Base-by-base conservation (phyloP, 2,113 vertebrate genomes). In the Petromus typicus region DNA sequence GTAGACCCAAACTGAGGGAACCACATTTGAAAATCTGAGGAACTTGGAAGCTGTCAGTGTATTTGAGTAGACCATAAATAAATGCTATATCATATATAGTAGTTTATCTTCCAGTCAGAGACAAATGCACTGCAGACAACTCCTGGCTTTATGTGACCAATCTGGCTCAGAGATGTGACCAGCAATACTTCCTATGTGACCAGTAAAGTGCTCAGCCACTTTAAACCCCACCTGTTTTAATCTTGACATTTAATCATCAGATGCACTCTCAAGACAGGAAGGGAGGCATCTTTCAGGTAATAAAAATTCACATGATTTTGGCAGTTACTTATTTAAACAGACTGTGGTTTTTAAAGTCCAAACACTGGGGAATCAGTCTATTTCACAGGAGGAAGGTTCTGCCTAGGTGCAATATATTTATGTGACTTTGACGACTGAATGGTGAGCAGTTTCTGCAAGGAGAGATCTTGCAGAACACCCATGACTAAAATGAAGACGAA, bases 21-120 rank as follows among this genome's bases (percentile, higher is more conserved):
- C 1, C 9, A 16, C 14, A 66, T 45, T 67, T 64, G 57, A 81
- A 66, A 3, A 80, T n/a, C 23, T 11, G 51, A 69, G 25, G 78
- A n/a, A 66, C 16, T 45, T 34, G 9, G 61, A 51, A 87, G 40
- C 1, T 86, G 4, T 34, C 54, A 43, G 78, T 34, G 45, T 51
- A 79, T 78, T 95, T 83, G 75, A 5, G 45, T 51, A 30, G 75
- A 20, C 14, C 92, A 64, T 86, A 91, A 95, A 34, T 30, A 88
- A 97, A 73, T 79, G 17, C 20, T 86, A 4, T 4, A 86, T 4
- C 30, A 34, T n/a, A 66, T 61, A 45, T 2, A 14, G 17, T 67
- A 79, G 32, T 80, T 90, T 85, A 92, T 66, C 73, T 89, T 93
- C 92, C 57, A 59, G 54, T 63, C 40, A 88, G 61, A 40, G 27